phyloP scores from a whole-genome alignment of 2,888 invertebrate genomes.

The Hetaerina titia region DNA sequence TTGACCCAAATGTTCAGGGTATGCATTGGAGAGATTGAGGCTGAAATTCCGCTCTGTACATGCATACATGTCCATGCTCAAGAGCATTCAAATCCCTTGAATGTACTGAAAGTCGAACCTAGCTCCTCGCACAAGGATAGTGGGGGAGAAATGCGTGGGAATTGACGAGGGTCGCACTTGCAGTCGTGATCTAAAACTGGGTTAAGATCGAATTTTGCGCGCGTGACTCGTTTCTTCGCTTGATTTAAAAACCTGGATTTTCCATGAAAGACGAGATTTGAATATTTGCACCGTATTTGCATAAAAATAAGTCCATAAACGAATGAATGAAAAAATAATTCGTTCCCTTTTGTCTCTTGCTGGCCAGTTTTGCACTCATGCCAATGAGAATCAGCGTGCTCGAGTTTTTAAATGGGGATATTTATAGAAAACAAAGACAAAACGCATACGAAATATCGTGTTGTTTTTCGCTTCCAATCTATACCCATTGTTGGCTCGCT shows the following conservation, averaged over 20 bases:
- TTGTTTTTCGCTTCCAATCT: not conserved
- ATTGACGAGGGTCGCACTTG: not conserved
- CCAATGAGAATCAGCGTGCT: not conserved
- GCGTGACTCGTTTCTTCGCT: not conserved
- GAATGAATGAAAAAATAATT: not conserved
- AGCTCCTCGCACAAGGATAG: not conserved
- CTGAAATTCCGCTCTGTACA: not conserved
- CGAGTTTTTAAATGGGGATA: not conserved
- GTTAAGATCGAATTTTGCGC: not conserved
- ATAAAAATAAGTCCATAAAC: constrained; percentile 10
- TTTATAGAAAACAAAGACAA: not conserved
- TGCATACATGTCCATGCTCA: not conserved
- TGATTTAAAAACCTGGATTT: not conserved
- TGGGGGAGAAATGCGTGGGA: not conserved
- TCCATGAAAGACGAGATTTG: not conserved
- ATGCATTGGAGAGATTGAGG: too few relatives aligned
- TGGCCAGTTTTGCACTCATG: not conserved
- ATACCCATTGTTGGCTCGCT: not conserved
- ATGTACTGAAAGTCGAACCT: not conserved
- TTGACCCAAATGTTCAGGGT: too few relatives aligned
- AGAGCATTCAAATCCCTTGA: too few relatives aligned
- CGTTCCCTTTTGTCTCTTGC: not conserved
- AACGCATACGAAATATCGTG: not conserved
- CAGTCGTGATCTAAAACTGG: not conserved
- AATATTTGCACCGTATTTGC: not conserved